Conservation (phyloP, 2,888 invertebrate genomes). For the Cryptophagus acutangulus region DNA sequence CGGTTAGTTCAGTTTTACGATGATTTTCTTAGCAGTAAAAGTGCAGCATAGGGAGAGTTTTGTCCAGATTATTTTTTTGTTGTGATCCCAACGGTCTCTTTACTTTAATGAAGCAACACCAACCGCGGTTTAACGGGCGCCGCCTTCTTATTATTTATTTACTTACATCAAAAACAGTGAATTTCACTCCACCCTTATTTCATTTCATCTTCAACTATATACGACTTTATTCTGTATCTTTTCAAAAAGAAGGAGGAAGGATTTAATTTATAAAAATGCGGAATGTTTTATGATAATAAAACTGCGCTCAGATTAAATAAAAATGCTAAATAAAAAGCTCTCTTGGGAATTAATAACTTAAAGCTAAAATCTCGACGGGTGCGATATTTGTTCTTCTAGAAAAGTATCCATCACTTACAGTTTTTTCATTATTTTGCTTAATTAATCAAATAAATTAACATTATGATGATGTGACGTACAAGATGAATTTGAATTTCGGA, state of each 20-base stretch:
- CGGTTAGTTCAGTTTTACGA: conserved; percentile 33
- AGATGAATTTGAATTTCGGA: too few species aligned
- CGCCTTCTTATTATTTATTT: conserved; percentile 41
- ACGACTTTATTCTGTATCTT: too few species aligned
- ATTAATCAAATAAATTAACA: too few species aligned
- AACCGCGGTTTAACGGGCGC: conserved; percentile 39
- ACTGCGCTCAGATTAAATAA: conserved; percentile 48
- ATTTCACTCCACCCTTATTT: conserved; percentile 16
- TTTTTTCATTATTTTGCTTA: too few species aligned
- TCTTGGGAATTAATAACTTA: conserved; percentile 46
- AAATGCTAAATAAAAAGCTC: conserved; percentile 48
- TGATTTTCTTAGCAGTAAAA: conserved; percentile 38
- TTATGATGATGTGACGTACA: conserved; percentile 1
- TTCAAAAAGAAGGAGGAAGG: conserved; percentile 32
- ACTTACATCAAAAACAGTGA: conserved; percentile 37
- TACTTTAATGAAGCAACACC: conserved; percentile 46
- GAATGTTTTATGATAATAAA: conserved; percentile 48
- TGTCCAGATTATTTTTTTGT: conserved; percentile 48
- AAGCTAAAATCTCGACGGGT: conserved; percentile 32
- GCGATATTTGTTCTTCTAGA: too few species aligned
- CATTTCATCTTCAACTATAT: conserved; percentile 18
- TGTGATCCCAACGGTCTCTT: conserved; percentile 44
- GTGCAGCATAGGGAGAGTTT: conserved; percentile 39
- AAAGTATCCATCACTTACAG: too few species aligned
- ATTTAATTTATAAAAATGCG: conserved; percentile 48